Base-by-base conservation (phyloP, 2,113 vertebrate genomes). In the western clawed frog (Xenopus tropicalis) region DNA sequence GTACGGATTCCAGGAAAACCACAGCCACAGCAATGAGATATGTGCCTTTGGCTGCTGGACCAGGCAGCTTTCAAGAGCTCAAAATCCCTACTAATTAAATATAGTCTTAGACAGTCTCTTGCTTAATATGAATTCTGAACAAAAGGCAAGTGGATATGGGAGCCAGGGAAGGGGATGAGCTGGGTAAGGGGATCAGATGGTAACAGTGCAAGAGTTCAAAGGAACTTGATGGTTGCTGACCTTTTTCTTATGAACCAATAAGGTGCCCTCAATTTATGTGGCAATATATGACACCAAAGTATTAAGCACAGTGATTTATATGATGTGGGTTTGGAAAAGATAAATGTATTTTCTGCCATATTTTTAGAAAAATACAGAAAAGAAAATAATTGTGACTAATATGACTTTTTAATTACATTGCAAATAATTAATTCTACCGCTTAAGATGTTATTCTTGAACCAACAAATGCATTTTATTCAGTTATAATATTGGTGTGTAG, bases 81-180 rank as follows among this genome's bases (percentile, higher is more conserved):
- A 24, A 76, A 76, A 76, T 76, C 73, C 73, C 66, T 19, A 24
- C 66, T 76, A 76, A 76, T 76, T 69, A 76, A 63, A 76, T 76
- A 56, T 62, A 29, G 66, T 44, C 58, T 69, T 66, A 76, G 73
- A 76, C 73, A 69, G 73, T 76, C 73, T 69, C 66, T 76, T 62
- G 54, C 13, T 62, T 76, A 69, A 76, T 76, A 76, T 76, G 73
- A 63, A 76, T 63, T 56, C 6, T 63, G 66, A 52, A 63, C 42
- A 20, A 76, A 76, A 76, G 73, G 48, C 44, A 54, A 59, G 62
- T 57, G 61, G 66, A 14, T 13, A 20, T 2, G 44, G 66, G 66
- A 63, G 66, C 51, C 54, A 51, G 57, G 22, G 24, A 54, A 44
- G 43, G 29, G 44, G 68, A 48, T 54, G 72, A 43, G 54, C 1